Percentiles rank a stretch among this genome's conserved stretches.
Evolutionary conservation across 1,140 invertebrate genomes (phyloP).

Genomic region (Subanguina moxae): DNA sequence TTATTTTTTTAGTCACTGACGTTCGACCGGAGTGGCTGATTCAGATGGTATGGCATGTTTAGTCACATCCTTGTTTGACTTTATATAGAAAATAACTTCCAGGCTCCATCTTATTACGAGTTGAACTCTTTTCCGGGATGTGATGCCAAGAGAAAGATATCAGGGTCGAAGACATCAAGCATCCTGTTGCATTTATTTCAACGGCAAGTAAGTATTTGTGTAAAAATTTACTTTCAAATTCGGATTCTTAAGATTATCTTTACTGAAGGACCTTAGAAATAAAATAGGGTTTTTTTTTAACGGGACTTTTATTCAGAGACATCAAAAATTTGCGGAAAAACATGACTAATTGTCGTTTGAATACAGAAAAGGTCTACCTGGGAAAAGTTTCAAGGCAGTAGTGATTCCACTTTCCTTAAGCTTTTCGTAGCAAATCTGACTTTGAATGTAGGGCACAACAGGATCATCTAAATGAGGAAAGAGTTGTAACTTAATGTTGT

Average conservation of each 20-base stretch:
- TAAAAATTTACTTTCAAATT: too few relatives aligned
- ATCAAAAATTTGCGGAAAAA: too few relatives aligned
- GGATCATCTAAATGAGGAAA: constrained; percentile 9
- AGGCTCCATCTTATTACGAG: constrained; percentile 97
- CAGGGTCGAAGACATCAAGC: too few relatives aligned
- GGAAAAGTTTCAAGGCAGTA: constrained; percentile 16
- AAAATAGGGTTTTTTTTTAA: too few relatives aligned
- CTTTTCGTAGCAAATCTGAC: constrained; percentile 16
- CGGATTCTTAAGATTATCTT: too few relatives aligned
- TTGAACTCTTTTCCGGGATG: constrained; percentile 93
- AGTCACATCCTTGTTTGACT: neutral
- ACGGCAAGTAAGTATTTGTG: too few relatives aligned
- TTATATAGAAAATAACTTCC: constrained; percentile 11
- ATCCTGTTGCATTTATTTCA: too few relatives aligned
- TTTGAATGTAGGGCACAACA: constrained; percentile 19
- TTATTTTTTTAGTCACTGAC: constrained; percentile 70
- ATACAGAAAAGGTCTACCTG: neutral
- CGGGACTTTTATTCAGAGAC: too few relatives aligned
- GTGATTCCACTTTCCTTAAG: constrained; percentile 15
- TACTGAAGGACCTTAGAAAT: too few relatives aligned
- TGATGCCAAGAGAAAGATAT: constrained; percentile 84
- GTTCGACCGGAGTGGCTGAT: constrained; percentile 78
- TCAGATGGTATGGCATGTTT: neutral
- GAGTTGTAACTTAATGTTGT: too few relatives aligned
- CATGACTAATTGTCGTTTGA: too few relatives aligned